These are phyloP conservation scores for Cheilosia pagana DNA, from an alignment of 2,888 invertebrate species.

Conservation along the genomic window DNA sequence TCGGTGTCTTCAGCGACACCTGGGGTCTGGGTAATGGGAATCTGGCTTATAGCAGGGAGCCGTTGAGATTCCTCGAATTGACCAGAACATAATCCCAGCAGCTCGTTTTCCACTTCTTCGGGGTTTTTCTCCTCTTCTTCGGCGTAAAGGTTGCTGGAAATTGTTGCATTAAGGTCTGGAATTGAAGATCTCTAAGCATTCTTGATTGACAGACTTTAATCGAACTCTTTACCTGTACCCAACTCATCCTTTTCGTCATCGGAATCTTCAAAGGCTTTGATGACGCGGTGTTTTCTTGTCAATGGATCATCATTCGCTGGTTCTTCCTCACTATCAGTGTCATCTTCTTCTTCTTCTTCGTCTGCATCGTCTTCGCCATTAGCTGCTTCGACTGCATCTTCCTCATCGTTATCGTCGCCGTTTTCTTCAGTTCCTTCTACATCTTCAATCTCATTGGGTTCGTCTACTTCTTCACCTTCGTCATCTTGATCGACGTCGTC, in stretches of 20 bases:
- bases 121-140: slow-evolving; percentile 76
- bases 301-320: slow-evolving; percentile 73
- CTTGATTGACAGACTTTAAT: neutral
- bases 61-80: slow-evolving; percentile 84
- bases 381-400: slow-evolving; percentile 77
- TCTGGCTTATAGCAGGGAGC: slow-evolving; percentile 79
- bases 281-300: slow-evolving; percentile 83
- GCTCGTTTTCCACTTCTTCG: slow-evolving; percentile 83
- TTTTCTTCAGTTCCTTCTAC: slow-evolving; percentile 54
- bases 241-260: slow-evolving; percentile 80
- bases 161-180: slow-evolving; percentile 52
- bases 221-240: slow-evolving; percentile 18
- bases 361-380: slow-evolving; percentile 80
- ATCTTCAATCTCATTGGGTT: slow-evolving; percentile 79
- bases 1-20: slow-evolving; percentile 83
- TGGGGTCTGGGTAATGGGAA: slow-evolving; percentile 79
- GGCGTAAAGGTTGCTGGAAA: slow-evolving; percentile 76
- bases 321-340: slow-evolving; percentile 72
- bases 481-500: slow-evolving; percentile 84
- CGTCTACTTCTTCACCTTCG: slow-evolving; percentile 75
- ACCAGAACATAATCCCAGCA: slow-evolving; percentile 85
- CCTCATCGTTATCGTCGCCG: slow-evolving; percentile 67
- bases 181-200: neutral
- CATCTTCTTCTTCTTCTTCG: slow-evolving; percentile 83
- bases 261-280: slow-evolving; percentile 80